A percentile compares a stretch with the other conserved stretches of the same genome.
phyloP scores from a whole-genome alignment of 2,797 vertebrate species.

The Falco berigora region DNA sequence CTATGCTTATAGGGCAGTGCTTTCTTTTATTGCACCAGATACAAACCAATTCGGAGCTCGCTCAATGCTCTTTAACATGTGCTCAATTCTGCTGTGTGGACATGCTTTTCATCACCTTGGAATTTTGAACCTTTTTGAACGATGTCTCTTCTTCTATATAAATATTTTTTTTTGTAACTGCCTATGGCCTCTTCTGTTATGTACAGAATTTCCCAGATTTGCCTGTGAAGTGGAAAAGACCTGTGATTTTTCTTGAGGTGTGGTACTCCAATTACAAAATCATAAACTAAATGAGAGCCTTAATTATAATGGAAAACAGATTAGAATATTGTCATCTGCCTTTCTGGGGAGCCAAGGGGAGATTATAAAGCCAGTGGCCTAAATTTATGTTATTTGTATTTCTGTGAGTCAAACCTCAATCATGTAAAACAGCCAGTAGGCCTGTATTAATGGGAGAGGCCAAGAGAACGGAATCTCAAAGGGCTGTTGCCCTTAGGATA shows the following conservation, averaged over 20 bases:
- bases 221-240: background rate
- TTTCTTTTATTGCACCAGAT: background rate
- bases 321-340: conserved; percentile 55
- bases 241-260: conserved; percentile 37
- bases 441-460: conserved; percentile 58
- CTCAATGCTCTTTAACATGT: background rate
- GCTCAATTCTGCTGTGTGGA: background rate
- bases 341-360: conserved; percentile 30
- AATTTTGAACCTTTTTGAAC: background rate
- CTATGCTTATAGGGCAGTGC: background rate
- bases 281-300: conserved; percentile 49
- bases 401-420: conserved; percentile 55
- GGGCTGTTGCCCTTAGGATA: conserved; percentile 53
- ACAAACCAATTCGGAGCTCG: background rate
- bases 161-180: background rate
- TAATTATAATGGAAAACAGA: conserved; percentile 58
- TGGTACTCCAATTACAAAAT: conserved; percentile 48
- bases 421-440: conserved; percentile 56
- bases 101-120: background rate
- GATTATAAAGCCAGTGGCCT: conserved; percentile 57
- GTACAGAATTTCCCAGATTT: background rate
- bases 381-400: conserved; percentile 65
- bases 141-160: background rate
- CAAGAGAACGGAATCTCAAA: conserved; percentile 56
- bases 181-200: background rate